Conservation (phyloP, 2,888 invertebrate genomes). For the Drosophila subquinaria region DNA sequence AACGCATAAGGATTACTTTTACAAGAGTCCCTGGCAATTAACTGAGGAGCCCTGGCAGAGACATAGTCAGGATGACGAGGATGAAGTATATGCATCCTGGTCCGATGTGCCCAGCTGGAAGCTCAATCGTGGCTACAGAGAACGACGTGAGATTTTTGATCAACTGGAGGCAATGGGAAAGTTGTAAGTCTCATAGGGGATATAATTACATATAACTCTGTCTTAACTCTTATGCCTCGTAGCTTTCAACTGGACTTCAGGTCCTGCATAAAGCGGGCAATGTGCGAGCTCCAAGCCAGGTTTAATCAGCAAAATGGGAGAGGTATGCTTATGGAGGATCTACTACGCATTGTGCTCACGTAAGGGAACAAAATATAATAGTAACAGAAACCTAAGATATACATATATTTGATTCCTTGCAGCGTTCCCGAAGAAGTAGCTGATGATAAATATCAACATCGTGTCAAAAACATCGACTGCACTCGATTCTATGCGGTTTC, state of each 20-base stretch:
- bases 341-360: slow-evolving; percentile 88
- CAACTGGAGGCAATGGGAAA: slow-evolving; percentile 70
- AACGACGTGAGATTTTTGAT: slow-evolving; percentile 71
- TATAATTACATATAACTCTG: background rate
- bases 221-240: too few relatives aligned
- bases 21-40: slow-evolving; percentile 49
- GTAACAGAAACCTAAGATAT: background rate
- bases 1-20: slow-evolving; percentile 36
- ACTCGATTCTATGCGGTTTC: slow-evolving; percentile 50
- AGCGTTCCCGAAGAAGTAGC: slow-evolving; percentile 57
- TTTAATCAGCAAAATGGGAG: slow-evolving; percentile 87
- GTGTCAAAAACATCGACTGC: slow-evolving; percentile 31
- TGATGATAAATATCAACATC: slow-evolving; percentile 56
- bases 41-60: slow-evolving; percentile 9
- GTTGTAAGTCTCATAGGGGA: slow-evolving; percentile 42
- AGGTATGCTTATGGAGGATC: slow-evolving; percentile 87
- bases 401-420: background rate
- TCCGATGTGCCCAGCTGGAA: slow-evolving; percentile 53
- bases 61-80: background rate
- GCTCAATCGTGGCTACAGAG: slow-evolving; percentile 66
- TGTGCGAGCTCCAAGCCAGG: slow-evolving; percentile 88
- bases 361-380: slow-evolving; percentile 76
- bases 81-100: slow-evolving; percentile 48
- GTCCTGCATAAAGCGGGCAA: slow-evolving; percentile 88
- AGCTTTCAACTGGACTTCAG: slow-evolving; percentile 65